Base-by-base conservation (phyloP, 2,797 vertebrate genomes). In the Hippocampus kuda region DNA sequence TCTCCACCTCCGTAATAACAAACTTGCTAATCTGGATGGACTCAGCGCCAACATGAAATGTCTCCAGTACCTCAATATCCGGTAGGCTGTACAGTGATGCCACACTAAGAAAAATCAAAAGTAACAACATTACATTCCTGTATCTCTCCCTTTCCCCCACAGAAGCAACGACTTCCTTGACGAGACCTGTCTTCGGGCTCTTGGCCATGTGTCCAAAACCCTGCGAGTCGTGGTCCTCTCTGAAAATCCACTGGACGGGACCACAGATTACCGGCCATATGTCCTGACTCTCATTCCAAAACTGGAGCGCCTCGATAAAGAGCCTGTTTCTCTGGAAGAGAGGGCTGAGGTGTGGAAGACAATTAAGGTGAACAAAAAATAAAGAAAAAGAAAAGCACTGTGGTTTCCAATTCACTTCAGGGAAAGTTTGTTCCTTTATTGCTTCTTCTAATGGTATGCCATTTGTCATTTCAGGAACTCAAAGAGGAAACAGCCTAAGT, bases 1-100 rank as follows among this genome's bases (percentile, higher is more conserved):
- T 12, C 88, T 99, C 80, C 94, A 98, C 74, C 90, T 98, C 54
- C 90, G 95, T 83, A 92, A 95, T 83, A 99, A 99, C 88, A 88
- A 90, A 72, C 84, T 99, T 3, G 84, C 91, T 68, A 85, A 72
- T 65, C 81, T 98, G 77, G 85, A 90, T 22, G 96, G 95, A 69
- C 92, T 99, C 77, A 92, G 83, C 26, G 68, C 76, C 10, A 88
- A 82, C 62, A 92, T 98, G 95, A 94, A 88, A 75, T 89, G 89
- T 68, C 88, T 99, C 65, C 91, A 94, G 68, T 97, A 98, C 84
- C 89, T 98, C 68, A 98, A 98, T 70, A 67, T 86, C 77, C 88
- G 84, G 87, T 87, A 78, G 38, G 59, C 16, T 16, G 16, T 1
- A 61, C 0, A 5, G 63, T 5, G 10, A 54, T 27, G n/a, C n/a